Percentiles rank a stretch among this genome's conserved stretches.
These are phyloP conservation scores for Egretta garzetta DNA, from an alignment of 2,113 vertebrate genomes.

Conservation along the genomic window DNA sequence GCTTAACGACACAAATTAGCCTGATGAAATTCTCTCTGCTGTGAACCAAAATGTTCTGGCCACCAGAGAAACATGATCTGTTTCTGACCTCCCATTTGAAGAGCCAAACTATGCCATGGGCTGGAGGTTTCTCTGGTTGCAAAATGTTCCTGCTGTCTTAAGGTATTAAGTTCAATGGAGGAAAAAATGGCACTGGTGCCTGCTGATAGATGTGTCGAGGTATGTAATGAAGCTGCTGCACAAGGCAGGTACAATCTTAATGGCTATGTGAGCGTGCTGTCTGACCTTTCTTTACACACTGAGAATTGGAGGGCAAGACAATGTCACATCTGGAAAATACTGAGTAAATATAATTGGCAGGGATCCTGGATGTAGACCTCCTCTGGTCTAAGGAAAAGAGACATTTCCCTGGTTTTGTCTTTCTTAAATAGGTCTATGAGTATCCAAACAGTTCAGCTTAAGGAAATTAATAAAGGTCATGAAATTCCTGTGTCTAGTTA, in stretches of 20 bases:
- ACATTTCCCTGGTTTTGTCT: neutral
- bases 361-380: neutral
- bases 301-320: neutral
- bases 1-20: neutral
- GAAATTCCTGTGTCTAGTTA: neutral
- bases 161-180: neutral
- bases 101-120: neutral
- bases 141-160: neutral
- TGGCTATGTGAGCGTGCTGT: neutral
- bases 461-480: neutral
- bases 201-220: constrained; percentile 2
- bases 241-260: neutral
- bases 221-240: constrained; percentile 1
- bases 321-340: constrained; percentile 6
- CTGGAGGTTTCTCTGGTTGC: neutral
- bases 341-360: neutral
- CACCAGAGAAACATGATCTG: neutral
- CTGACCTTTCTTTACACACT: neutral
- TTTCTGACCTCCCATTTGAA: neutral
- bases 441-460: neutral
- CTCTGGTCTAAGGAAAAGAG: neutral
- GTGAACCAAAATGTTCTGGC: neutral
- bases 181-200: neutral
- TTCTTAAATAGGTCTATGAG: neutral
- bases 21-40: neutral